Base-by-base conservation (phyloP, 2,797 vertebrate genomes). In the Lates japonicus region DNA sequence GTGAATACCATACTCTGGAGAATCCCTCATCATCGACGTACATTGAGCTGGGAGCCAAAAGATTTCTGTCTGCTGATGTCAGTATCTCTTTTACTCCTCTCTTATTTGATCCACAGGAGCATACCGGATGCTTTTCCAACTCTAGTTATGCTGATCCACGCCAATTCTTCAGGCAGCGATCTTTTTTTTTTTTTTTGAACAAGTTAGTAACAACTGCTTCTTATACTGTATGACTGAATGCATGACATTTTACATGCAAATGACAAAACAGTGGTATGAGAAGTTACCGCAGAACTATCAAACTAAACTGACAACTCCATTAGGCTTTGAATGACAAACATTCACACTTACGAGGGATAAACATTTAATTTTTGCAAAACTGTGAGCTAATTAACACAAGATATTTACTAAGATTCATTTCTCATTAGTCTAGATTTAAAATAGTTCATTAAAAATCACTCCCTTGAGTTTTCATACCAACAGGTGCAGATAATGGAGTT, bases 61-160 rank as follows among this genome's bases (percentile, higher is more conserved):
- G 13, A 73, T 71, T 46, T 84, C 60, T 44, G 37, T 62, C 59
- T 82, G 83, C 78, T 84, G 81, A 85, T 49, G 84, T 80, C 78
- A 81, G 62, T 62, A 33, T 88, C 77, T 82, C 72, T 65, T 20
- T 52, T 10, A 44, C 77, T 62, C 46, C 37, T 79, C 48, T 20
- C 2, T 59, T 22, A 54, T 77, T 78, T 76, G 61, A 75, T 73
- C 62, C 22, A 44, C 33, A 3, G 48, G 31, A 63, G 37, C 57
- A 57, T 20, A 58, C 29, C 2, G 17, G 37, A 66, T 55, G 37
- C 14, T 74, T 70, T 68, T 66, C 63, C 7, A 78, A 54, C 63
- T 66, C 10, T 12, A 52, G 3, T 33, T 41, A 68, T 51, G 59
- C 78, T 81, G 69, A 84, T 71, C 31, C n/a, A 22, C 55, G 62